A percentile compares a stretch with the other conserved stretches of the same genome.
These are phyloP conservation scores for Dromococcyx pavoninus DNA, from an alignment of 2,797 vertebrate genomes.

Conservation along the genomic window DNA sequence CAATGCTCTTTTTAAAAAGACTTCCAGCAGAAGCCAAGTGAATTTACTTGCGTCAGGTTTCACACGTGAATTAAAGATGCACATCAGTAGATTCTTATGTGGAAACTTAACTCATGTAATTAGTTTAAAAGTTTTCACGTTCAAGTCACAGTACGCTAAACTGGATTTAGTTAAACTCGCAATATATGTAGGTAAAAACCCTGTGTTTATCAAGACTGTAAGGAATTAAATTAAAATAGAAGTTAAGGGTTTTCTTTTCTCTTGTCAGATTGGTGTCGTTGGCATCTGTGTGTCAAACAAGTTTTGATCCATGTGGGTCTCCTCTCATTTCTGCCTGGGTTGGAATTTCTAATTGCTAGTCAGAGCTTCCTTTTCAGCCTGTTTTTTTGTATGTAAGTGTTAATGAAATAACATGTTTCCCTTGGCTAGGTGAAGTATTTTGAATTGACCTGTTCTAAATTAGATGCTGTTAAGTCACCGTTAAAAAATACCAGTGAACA, in stretches of 20 bases:
- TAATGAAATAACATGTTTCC: slow-evolving; percentile 60
- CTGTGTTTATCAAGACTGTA: slow-evolving; percentile 53
- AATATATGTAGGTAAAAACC: slow-evolving; percentile 2
- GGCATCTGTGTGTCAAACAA: slow-evolving; percentile 71
- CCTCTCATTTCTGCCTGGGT: slow-evolving; percentile 67
- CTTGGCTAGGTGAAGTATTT: slow-evolving; percentile 57
- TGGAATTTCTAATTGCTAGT: slow-evolving; percentile 69
- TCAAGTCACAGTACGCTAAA: not conserved
- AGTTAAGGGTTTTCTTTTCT: slow-evolving; percentile 67
- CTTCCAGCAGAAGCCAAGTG: not conserved
- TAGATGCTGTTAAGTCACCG: slow-evolving; percentile 13
- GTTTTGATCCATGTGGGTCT: slow-evolving; percentile 71
- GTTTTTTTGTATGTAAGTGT: slow-evolving; percentile 71
- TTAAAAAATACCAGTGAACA: not conserved
- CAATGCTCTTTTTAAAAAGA: not conserved
- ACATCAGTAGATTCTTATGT: not conserved
- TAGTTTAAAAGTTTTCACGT: not conserved
- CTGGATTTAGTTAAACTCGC: not conserved
- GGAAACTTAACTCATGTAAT: not conserved
- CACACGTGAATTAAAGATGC: not conserved
- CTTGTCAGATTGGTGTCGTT: slow-evolving; percentile 70
- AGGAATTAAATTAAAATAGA: slow-evolving; percentile 44
- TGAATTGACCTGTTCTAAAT: slow-evolving; percentile 53
- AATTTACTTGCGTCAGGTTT: not conserved
- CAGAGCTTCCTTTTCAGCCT: slow-evolving; percentile 70